phyloP scores from a whole-genome alignment of 2,797 vertebrate genomes.

The Adelosebastes latens region DNA sequence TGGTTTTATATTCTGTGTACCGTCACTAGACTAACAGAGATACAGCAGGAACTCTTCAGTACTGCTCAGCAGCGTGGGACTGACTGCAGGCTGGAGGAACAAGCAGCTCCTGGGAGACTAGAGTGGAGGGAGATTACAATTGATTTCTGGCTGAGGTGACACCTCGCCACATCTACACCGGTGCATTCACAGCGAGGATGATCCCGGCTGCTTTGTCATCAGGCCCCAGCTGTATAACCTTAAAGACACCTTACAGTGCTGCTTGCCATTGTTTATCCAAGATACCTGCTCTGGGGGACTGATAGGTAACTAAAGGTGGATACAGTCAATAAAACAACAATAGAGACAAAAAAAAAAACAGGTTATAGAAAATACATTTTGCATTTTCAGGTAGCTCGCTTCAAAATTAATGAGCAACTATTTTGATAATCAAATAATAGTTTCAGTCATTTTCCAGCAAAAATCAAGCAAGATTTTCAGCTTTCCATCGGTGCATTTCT shows the following conservation, averaged over 20 bases:
- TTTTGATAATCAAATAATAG: not conserved
- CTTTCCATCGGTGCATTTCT: too few relatives aligned
- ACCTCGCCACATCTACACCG: constrained; percentile 6
- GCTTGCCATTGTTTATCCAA: not conserved
- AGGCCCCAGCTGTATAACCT: not conserved
- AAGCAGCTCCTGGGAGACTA: constrained; percentile 10
- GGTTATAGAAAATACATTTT: not conserved
- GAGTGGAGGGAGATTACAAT: constrained; percentile 20
- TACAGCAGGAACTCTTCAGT: not conserved
- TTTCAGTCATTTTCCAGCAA: not conserved
- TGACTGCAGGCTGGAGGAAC: not conserved
- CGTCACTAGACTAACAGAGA: not conserved
- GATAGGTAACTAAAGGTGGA: not conserved
- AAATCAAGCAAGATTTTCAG: not conserved
- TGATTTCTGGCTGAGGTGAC: constrained; percentile 42
- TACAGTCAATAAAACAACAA: not conserved
- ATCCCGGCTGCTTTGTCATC: constrained; percentile 22
- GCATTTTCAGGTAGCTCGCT: not conserved
- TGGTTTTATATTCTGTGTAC: not conserved
- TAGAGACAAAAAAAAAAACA: not conserved
- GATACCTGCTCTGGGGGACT: not conserved
- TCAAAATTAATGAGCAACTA: not conserved
- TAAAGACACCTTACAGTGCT: not conserved
- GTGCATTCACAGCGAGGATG: constrained; percentile 3
- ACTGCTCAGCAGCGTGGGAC: not conserved